A percentile compares a stretch with the other conserved stretches of the same genome.
phyloP scores from a whole-genome alignment of 2,888 invertebrate genomes.

The Synergus gifuensis region DNA sequence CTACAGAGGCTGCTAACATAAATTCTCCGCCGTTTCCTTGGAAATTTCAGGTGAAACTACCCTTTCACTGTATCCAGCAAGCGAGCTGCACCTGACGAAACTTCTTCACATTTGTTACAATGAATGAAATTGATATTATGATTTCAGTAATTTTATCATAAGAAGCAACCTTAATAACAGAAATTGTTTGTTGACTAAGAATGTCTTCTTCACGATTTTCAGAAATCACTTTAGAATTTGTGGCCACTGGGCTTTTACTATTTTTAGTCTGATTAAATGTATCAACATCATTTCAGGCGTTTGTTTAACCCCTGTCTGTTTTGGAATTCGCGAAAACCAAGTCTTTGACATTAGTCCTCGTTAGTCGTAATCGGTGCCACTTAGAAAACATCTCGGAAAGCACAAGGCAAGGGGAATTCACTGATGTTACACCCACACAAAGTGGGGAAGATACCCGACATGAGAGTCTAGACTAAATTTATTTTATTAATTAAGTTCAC shows the following conservation, averaged over 20 bases:
- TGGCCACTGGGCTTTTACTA: background rate
- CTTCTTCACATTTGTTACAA: background rate
- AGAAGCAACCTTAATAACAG: background rate
- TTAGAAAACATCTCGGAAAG: slow-evolving; percentile 66
- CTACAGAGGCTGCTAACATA: slow-evolving; percentile 55
- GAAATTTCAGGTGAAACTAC: slow-evolving; percentile 44
- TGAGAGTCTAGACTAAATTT: slow-evolving; percentile 61
- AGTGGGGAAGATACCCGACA: slow-evolving; percentile 63
- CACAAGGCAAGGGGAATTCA: slow-evolving; percentile 49
- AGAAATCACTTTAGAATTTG: too few relatives aligned
- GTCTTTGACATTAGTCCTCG: slow-evolving; percentile 65
- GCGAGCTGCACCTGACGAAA: background rate
- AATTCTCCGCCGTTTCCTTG: slow-evolving; percentile 62
- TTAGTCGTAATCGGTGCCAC: slow-evolving; percentile 67
- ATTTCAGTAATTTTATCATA: background rate
- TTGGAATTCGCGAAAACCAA: slow-evolving; percentile 50
- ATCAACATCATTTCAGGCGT: background rate
- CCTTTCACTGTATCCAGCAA: background rate
- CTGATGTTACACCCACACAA: slow-evolving; percentile 44
- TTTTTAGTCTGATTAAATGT: slow-evolving; percentile 1
- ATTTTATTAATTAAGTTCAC: slow-evolving; percentile 68
- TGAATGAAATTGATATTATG: background rate
- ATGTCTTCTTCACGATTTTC: background rate
- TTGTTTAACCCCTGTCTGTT: slow-evolving; percentile 43
- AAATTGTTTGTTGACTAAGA: background rate